Evolutionary conservation across 2,113 vertebrate species (phyloP).

Genomic region (Sigmodon hispidus): DNA sequence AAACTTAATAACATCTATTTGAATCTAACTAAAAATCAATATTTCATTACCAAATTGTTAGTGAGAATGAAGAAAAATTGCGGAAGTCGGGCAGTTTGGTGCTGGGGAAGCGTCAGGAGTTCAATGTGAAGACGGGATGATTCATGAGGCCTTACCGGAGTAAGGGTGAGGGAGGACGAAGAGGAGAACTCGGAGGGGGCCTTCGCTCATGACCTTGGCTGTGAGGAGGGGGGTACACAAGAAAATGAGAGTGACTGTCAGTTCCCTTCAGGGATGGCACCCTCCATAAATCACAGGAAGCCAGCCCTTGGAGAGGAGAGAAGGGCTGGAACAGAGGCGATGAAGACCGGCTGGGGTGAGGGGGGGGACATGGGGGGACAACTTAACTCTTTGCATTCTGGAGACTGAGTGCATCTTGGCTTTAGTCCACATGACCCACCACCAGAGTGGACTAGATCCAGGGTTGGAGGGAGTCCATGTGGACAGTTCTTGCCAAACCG

Average conservation of each 20-base stretch:
- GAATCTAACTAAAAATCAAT: conserved; percentile 99
- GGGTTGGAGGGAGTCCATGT: not conserved
- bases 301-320: conserved; percentile 75
- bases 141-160: conserved; percentile 93
- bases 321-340: conserved; percentile 44
- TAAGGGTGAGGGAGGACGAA: conserved; percentile 90
- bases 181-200: conserved; percentile 90
- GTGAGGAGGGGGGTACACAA: conserved; percentile 84
- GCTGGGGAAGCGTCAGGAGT: conserved; percentile 94
- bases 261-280: conserved; percentile 91
- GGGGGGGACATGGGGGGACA: conserved; percentile 27
- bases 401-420: conserved; percentile 60
- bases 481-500: conserved; percentile 70
- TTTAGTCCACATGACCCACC: not conserved
- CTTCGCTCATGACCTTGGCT: conserved; percentile 94
- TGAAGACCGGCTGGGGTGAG: not conserved
- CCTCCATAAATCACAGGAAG: conserved; percentile 92
- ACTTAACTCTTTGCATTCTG: conserved; percentile 87
- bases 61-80: conserved; percentile 99
- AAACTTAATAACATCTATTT: conserved; percentile 99
- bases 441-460: rapidly evolving
- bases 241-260: conserved; percentile 96
- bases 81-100: conserved; percentile 94
- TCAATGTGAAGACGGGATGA: conserved; percentile 98
- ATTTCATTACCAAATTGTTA: conserved; percentile 99